phyloP scores from a whole-genome alignment of 2,888 invertebrate genomes.

The Chelonus formosanus region DNA sequence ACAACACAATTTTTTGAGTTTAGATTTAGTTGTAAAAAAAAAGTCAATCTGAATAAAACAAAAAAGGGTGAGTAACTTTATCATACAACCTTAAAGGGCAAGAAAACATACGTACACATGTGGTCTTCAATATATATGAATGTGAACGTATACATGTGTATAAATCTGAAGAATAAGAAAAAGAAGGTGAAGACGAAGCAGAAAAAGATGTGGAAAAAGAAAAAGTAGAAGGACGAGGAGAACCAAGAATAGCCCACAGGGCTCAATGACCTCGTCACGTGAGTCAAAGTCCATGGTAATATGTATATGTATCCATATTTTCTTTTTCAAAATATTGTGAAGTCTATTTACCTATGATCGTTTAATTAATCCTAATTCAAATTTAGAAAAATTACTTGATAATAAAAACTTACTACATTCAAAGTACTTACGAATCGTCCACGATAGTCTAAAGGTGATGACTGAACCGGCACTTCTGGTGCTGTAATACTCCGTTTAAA shows the following conservation, averaged over 20 bases:
- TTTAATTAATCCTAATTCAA: too few species aligned
- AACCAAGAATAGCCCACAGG: conserved; percentile 41
- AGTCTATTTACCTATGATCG: too few species aligned
- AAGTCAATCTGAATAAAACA: too few species aligned
- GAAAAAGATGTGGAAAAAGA: conserved; percentile 35
- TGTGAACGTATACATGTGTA: conserved; percentile 1
- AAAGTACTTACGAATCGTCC: conserved; percentile 40
- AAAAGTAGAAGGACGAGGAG: conserved; percentile 37
- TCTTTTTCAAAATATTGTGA: too few species aligned
- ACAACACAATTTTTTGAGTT: too few species aligned
- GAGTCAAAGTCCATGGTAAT: conserved; percentile 24
- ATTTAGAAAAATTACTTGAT: too few species aligned
- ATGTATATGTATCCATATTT: not conserved
- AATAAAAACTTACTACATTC: not conserved
- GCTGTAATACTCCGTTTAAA: conserved; percentile 46
- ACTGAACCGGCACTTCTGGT: conserved; percentile 37
- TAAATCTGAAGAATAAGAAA: conserved; percentile 11
- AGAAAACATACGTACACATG: not conserved
- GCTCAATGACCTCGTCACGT: conserved; percentile 41
- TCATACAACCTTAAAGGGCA: too few species aligned
- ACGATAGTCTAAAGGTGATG: conserved; percentile 36
- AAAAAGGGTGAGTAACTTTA: too few species aligned
- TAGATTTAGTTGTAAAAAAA: too few species aligned
- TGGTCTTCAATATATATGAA: not conserved
- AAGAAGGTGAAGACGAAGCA: conserved; percentile 29